Conservation (phyloP, 2,888 invertebrate genomes). For the Dromius quadrimaculatus region DNA sequence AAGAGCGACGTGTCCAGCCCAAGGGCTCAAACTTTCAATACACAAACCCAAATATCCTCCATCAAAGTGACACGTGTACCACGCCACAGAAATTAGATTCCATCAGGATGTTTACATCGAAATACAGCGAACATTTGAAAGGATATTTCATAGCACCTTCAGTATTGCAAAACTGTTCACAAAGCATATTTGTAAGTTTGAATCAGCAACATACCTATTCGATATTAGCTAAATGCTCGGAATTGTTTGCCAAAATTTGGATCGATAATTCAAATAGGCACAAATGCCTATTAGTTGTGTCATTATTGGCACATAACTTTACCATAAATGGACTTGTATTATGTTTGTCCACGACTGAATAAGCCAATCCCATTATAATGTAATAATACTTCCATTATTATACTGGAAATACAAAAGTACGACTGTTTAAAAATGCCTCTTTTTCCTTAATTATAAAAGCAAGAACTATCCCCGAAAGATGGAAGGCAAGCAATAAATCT, state of each 20-base stretch:
- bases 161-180: neutral
- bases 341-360: too few relatives aligned
- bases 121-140: neutral
- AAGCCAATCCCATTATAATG: too few relatives aligned
- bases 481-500: too few relatives aligned
- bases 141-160: neutral
- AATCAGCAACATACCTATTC: conserved; percentile 24
- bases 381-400: too few relatives aligned
- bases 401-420: too few relatives aligned
- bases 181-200: conserved; percentile 11
- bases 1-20: conserved; percentile 40
- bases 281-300: too few relatives aligned
- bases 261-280: too few relatives aligned
- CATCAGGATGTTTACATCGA: too few relatives aligned
- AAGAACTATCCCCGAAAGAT: neutral
- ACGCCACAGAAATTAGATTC: too few relatives aligned
- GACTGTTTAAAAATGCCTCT: too few relatives aligned
- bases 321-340: too few relatives aligned
- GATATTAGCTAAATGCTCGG: conserved; percentile 20
- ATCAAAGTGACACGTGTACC: conserved; percentile 35
- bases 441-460: neutral
- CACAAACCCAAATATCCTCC: neutral
- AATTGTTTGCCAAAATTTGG: conserved; percentile 14
- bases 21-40: conserved; percentile 11
- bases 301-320: conserved; percentile 18